Evolutionary conservation across 1,140 invertebrate species (phyloP), one percentile per base, ranked within the genome.

Genomic region (Calephelis nemesis): DNA sequence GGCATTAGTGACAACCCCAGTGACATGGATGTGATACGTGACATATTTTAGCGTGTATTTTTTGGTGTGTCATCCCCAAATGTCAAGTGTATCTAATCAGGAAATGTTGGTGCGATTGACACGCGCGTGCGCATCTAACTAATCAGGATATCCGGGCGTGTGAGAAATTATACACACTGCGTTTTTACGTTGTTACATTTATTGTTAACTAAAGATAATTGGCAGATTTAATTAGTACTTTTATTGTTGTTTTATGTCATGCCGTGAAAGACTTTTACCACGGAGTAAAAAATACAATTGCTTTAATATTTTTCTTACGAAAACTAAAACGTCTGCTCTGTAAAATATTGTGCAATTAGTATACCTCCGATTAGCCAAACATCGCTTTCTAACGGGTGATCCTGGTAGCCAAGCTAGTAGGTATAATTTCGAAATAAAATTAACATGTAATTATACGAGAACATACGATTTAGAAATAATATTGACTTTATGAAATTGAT

Each of bases 61-160:
- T 19, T 49, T 49, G 19, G 63, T 64, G 40, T 60, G 40, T 19
- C n/a, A 42, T 68, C 8, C 47, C 8, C 15, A 4, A 64, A 19
- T n/a, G 45, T 19, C 45, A 42, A 58, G 62, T 63, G 71, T 67
- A 60, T 65, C 49, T 63, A 76, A 73, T 70, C 71, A 64, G 72
- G 65, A 76, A 75, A 71, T 70, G 68, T 74, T 81, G 77, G 74
- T 78, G 77, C 73, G 71, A 58, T 65, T 70, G 64, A 64, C 45
- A 64, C 68, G 70, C 72, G 73, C 74, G 77, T 76, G 74, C 74
- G 73, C 54, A 71, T 73, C 67, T 68, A 67, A 63, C 70, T 72
- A 72, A 65, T 67, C 76, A 79, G 81, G 81, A 85, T 70, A 70
- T 83, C 83, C 81, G 81, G 80, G 67, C 71, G 74, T 72, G 77